Percentiles rank a stretch among this genome's conserved stretches.
These are phyloP conservation scores for Lepetodrilus schrolli DNA, from an alignment of 2,888 invertebrate species.

Conservation along the genomic window DNA sequence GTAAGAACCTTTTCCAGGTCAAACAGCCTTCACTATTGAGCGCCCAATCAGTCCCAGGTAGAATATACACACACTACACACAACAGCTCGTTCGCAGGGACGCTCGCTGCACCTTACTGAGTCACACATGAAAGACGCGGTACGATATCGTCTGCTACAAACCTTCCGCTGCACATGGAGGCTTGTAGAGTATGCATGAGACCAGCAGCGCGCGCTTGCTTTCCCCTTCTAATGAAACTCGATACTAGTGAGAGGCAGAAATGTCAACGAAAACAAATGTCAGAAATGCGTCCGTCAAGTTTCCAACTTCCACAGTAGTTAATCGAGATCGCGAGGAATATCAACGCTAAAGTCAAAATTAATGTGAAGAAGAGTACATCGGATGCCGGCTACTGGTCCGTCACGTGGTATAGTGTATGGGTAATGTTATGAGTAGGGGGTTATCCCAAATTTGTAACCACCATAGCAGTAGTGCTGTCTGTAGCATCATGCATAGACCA, in stretches of 20 bases:
- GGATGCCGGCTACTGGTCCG: too few relatives aligned
- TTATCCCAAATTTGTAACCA: constrained; percentile 15
- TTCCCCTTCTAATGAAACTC: too few relatives aligned
- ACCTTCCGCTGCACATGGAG: constrained; percentile 13
- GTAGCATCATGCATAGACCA: background rate
- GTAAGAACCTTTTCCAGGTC: constrained; percentile 23
- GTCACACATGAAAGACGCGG: constrained; percentile 25
- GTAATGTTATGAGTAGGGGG: background rate
- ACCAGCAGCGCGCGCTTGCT: too few relatives aligned
- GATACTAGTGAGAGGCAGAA: background rate
- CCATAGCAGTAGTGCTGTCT: background rate
- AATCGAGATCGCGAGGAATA: too few relatives aligned
- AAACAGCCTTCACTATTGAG: background rate
- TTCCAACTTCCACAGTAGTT: background rate
- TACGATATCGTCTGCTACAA: constrained; percentile 17
- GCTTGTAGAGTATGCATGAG: too few relatives aligned
- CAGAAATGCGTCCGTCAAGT: background rate
- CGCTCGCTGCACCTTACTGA: background rate
- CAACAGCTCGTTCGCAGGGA: constrained; percentile 18
- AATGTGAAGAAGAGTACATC: background rate
- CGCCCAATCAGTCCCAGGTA: constrained; percentile 10
- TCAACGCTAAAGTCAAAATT: background rate
- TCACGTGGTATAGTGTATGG: background rate
- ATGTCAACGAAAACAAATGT: background rate
- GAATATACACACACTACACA: constrained; percentile 9